Conservation (phyloP, 1,140 invertebrate genomes). For the Drosophila ercepeae region DNA sequence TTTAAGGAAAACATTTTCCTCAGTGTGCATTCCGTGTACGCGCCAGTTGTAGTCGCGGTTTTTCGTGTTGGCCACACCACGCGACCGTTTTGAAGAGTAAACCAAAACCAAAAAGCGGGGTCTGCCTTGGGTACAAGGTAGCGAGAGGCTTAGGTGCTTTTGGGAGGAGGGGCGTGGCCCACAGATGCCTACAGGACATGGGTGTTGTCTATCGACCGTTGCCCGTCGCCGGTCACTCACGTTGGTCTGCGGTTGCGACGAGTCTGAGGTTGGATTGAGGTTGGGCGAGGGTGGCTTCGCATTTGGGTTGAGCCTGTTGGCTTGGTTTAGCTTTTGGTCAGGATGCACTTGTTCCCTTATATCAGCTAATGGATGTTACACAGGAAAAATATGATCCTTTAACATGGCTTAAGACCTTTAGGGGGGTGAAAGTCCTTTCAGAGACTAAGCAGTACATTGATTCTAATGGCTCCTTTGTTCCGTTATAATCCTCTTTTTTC, state of each 20-base stretch:
- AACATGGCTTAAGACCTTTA: too few relatives aligned
- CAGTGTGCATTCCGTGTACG: slow-evolving; percentile 3
- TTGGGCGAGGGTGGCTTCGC: neutral
- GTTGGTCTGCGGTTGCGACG: slow-evolving; percentile 52
- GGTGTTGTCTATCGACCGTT: slow-evolving; percentile 8
- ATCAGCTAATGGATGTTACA: neutral
- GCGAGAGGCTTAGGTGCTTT: too few relatives aligned
- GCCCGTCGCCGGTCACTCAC: slow-evolving; percentile 37
- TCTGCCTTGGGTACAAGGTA: too few relatives aligned
- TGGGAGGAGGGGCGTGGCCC: slow-evolving; percentile 11
- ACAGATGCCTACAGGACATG: slow-evolving; percentile 1
- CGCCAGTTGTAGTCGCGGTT: slow-evolving; percentile 48
- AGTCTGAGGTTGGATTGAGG: slow-evolving; percentile 13
- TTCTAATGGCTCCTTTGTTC: too few relatives aligned
- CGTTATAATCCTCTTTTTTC: neutral
- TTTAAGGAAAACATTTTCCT: neutral
- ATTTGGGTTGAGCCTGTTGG: neutral
- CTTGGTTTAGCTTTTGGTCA: neutral
- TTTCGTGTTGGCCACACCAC: slow-evolving; percentile 70
- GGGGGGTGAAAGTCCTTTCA: too few relatives aligned
- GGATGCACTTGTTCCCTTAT: neutral
- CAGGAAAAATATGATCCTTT: neutral
- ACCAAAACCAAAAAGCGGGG: too few relatives aligned
- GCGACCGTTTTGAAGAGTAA: slow-evolving; percentile 38
- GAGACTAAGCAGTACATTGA: too few relatives aligned